Conservation (phyloP, 2,113 vertebrate species). For the Psammodynastes pulverulentus region DNA sequence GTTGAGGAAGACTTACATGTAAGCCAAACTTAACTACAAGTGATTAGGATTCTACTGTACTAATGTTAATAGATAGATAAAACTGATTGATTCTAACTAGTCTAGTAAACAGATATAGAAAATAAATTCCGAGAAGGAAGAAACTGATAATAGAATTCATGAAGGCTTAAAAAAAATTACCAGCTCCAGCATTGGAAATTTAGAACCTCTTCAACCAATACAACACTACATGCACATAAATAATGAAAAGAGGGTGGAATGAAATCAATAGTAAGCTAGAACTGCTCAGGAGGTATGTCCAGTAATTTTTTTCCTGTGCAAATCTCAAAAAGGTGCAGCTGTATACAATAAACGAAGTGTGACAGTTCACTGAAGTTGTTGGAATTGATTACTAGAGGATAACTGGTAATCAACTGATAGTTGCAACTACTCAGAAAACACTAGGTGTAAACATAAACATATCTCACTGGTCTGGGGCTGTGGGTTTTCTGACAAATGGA, state of each 20-base stretch:
- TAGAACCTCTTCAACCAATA: background rate
- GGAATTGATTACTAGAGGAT: background rate
- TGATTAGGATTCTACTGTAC: background rate
- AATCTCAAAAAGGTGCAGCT: background rate
- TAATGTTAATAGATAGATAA: background rate
- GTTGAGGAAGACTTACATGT: background rate
- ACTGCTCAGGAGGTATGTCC: background rate
- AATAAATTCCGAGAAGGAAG: background rate
- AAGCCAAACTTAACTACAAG: background rate
- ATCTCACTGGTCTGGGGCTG: background rate
- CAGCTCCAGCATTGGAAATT: background rate
- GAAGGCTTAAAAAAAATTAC: background rate
- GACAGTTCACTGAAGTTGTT: background rate
- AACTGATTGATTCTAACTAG: background rate
- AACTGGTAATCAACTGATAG: too few species aligned
- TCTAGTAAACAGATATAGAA: background rate
- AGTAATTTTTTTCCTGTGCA: background rate
- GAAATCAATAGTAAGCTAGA: background rate
- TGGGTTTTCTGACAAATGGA: background rate
- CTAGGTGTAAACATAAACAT: background rate
- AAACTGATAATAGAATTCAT: background rate
- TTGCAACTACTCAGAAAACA: background rate
- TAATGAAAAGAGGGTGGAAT: background rate
- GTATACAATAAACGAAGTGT: background rate
- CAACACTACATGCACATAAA: background rate